These are phyloP conservation scores for Gymnothorax javanicus DNA, from an alignment of 2,797 vertebrate species.

Conservation along the genomic window DNA sequence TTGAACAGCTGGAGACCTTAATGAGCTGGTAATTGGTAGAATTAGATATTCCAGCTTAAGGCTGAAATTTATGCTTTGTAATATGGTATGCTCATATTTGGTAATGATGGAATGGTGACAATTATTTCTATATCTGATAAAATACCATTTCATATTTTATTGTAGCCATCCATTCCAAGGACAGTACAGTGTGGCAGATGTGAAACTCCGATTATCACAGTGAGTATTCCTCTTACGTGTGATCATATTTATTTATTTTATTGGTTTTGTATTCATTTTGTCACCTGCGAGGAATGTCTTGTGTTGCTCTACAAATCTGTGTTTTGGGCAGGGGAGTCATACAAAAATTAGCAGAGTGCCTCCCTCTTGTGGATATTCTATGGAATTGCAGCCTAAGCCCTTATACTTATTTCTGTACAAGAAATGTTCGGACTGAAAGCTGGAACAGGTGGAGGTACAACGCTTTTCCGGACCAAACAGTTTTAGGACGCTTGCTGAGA, in stretches of 20 bases:
- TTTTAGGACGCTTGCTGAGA: too few species aligned
- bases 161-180: slow-evolving; percentile 94
- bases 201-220: slow-evolving; percentile 94
- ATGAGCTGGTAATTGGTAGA: too few species aligned
- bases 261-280: background rate
- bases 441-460: too few species aligned
- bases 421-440: background rate
- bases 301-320: background rate
- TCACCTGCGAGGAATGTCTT: background rate
- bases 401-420: background rate
- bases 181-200: slow-evolving; percentile 92
- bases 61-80: too few species aligned
- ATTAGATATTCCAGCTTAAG: too few species aligned
- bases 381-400: background rate
- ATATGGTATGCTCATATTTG: too few species aligned
- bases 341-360: background rate
- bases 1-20: too few species aligned
- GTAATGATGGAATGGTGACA: too few species aligned
- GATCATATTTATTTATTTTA: background rate
- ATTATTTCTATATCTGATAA: too few species aligned
- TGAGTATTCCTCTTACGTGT: slow-evolving; percentile 71
- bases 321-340: background rate
- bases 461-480: too few species aligned
- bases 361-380: slow-evolving; percentile 51
- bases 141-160: slow-evolving; percentile 37